Evolutionary conservation across 2,797 vertebrate species (phyloP).

Genomic region (Acanthornis magna): DNA sequence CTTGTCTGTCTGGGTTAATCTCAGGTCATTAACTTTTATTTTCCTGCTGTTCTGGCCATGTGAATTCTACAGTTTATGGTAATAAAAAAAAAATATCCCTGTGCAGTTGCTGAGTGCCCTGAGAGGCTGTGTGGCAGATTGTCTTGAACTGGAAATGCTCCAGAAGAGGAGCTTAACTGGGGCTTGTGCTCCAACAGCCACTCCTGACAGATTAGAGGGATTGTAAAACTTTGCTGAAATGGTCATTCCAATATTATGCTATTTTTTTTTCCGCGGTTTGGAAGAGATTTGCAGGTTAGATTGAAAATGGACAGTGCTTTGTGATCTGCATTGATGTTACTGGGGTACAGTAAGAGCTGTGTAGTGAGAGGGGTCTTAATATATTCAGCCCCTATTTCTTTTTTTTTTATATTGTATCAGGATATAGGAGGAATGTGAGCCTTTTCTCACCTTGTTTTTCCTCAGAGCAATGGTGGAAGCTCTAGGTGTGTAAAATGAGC

Average conservation of each 20-base stretch:
- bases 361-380: background rate
- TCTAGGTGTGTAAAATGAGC: background rate
- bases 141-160: slow-evolving; percentile 19
- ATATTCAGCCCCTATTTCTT: background rate
- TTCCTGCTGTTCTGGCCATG: background rate
- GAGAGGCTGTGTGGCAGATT: background rate
- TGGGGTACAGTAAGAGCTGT: background rate
- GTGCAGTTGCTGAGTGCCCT: background rate
- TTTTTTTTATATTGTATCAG: background rate
- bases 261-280: background rate
- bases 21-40: slow-evolving; percentile 16
- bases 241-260: background rate
- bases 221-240: background rate
- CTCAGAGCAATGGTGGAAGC: background rate
- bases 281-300: background rate
- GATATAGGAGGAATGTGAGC: background rate
- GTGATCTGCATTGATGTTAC: background rate
- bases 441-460: background rate
- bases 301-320: background rate
- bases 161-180: slow-evolving; percentile 10
- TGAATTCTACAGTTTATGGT: slow-evolving; percentile 1
- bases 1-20: slow-evolving; percentile 9
- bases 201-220: slow-evolving; percentile 9
- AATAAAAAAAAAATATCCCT: background rate
- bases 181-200: background rate